These are phyloP conservation scores for Isichthys henryi DNA, from an alignment of 2,113 vertebrate species.

Conservation along the genomic window DNA sequence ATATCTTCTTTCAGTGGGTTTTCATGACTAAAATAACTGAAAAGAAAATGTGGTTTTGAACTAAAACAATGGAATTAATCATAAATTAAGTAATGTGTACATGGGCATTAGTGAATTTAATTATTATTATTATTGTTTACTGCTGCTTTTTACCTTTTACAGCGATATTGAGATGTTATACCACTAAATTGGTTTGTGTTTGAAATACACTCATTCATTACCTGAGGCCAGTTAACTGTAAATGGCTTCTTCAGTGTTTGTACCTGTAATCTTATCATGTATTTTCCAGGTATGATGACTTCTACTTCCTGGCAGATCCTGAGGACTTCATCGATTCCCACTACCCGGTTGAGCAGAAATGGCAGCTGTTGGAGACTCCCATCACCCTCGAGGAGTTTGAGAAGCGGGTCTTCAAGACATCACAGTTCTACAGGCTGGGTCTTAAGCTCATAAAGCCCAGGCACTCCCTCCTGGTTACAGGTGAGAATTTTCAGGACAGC, in stretches of 20 bases:
- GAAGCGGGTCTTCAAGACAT: slow-evolving; percentile 62
- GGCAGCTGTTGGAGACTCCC: slow-evolving; percentile 63
- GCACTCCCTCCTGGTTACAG: slow-evolving; percentile 56
- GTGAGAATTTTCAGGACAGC: slow-evolving; percentile 34
- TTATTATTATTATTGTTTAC: background rate
- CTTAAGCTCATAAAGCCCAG: slow-evolving; percentile 60
- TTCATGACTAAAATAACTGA: background rate
- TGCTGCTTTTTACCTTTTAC: background rate
- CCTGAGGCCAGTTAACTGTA: background rate
- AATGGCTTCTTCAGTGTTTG: background rate
- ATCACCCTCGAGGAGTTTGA: slow-evolving; percentile 56
- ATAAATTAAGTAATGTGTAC: background rate
- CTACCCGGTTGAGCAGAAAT: slow-evolving; percentile 58
- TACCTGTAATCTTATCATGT: background rate
- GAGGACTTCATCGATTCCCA: slow-evolving; percentile 65
- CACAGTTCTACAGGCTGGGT: slow-evolving; percentile 60
- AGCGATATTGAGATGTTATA: background rate
- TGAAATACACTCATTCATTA: background rate
- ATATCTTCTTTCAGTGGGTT: background rate
- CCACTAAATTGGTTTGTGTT: background rate
- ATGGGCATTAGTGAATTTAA: background rate
- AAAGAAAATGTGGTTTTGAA: background rate
- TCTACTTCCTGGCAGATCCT: slow-evolving; percentile 69
- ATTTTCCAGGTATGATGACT: slow-evolving; percentile 59
- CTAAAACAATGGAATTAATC: background rate